Percentiles rank a stretch among this genome's conserved stretches.
Conservation (phyloP, 2,888 invertebrate species). For the Campoplex capitator region DNA sequence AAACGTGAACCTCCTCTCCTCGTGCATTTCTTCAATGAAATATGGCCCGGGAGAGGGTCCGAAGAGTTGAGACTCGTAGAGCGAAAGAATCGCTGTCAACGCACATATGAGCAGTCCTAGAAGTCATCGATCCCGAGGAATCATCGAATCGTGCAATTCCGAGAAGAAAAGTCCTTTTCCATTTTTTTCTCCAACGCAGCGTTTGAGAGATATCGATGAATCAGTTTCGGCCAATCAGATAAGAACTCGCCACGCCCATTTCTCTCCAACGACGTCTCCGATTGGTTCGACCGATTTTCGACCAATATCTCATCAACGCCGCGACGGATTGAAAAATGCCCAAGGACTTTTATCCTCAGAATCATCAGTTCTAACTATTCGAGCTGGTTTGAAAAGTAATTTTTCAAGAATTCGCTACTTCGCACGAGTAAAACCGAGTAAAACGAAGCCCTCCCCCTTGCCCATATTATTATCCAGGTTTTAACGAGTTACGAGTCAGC, state of each 20-base stretch:
- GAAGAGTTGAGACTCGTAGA: constrained; percentile 14
- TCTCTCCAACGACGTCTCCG: too few relatives aligned
- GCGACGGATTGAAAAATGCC: background rate
- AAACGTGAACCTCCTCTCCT: constrained; percentile 8
- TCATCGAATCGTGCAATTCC: background rate
- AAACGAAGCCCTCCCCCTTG: background rate
- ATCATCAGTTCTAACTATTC: background rate
- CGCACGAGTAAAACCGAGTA: background rate
- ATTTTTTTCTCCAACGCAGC: background rate
- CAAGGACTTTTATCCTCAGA: background rate
- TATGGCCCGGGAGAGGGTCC: constrained; percentile 7
- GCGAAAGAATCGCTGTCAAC: background rate
- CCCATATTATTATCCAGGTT: background rate
- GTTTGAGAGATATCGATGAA: background rate
- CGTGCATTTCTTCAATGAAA: constrained; percentile 14
- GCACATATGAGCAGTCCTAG: background rate
- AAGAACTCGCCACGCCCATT: background rate
- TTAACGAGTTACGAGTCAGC: background rate
- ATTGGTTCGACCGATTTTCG: background rate
- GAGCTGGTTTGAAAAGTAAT: background rate
- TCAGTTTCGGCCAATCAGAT: background rate
- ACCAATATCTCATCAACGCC: background rate
- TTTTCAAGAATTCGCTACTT: background rate
- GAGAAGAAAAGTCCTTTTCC: background rate
- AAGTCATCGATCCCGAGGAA: background rate